phyloP scores from a whole-genome alignment of 2,888 invertebrate species.

The Hemicrepidius hirtus region DNA sequence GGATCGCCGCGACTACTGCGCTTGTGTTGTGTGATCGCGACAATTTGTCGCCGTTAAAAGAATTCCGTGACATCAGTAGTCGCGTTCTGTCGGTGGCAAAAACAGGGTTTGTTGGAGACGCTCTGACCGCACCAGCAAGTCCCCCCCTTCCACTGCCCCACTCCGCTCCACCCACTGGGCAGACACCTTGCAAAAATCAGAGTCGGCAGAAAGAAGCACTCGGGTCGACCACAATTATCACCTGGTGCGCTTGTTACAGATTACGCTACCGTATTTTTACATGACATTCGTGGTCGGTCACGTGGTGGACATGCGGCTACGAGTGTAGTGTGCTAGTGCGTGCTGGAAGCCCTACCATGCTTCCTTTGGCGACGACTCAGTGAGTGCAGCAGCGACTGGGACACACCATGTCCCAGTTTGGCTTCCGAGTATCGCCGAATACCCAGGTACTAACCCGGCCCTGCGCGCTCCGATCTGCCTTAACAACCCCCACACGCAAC shows the following conservation, averaged over 20 bases:
- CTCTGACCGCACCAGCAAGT: constrained; percentile 69
- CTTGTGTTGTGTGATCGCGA: constrained; percentile 72
- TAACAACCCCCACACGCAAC: constrained; percentile 47
- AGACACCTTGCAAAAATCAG: constrained; percentile 73
- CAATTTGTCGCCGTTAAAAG: constrained; percentile 74
- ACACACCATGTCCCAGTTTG: constrained; percentile 81
- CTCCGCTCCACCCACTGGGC: constrained; percentile 78
- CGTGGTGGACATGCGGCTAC: constrained; percentile 58
- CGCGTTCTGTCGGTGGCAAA: constrained; percentile 72
- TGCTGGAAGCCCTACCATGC: constrained; percentile 68
- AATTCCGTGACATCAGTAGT: constrained; percentile 73
- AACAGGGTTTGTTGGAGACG: constrained; percentile 69
- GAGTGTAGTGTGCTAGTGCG: constrained; percentile 60
- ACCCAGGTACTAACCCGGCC: constrained; percentile 74
- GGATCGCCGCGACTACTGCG: constrained; percentile 70
- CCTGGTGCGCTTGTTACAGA: constrained; percentile 67
- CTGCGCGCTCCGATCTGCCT: constrained; percentile 48
- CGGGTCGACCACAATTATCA: constrained; percentile 73
- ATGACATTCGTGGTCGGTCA: constrained; percentile 54
- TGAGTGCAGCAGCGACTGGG: constrained; percentile 72
- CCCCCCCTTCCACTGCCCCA: constrained; percentile 72
- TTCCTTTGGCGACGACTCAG: constrained; percentile 70
- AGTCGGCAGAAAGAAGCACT: constrained; percentile 76
- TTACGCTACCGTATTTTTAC: constrained; percentile 55
- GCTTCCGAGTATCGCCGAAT: constrained; percentile 79